A percentile compares a stretch with the other conserved stretches of the same genome.
These are phyloP conservation scores for Actias luna DNA, from an alignment of 2,888 invertebrate genomes.

Conservation along the genomic window DNA sequence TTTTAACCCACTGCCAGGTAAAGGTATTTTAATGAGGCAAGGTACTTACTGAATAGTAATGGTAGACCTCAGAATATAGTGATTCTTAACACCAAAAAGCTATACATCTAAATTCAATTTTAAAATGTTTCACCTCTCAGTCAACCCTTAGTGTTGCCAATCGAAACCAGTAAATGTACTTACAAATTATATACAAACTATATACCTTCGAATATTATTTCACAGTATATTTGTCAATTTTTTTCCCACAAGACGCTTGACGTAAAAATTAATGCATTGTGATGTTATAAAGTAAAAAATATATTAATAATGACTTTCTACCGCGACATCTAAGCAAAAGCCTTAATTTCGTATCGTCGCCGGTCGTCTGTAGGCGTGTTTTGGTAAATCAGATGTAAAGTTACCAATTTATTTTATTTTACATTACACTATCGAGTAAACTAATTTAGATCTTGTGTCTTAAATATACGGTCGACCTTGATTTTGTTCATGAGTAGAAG, in stretches of 20 bases:
- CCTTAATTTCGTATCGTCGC: constrained; percentile 49
- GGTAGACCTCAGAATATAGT: too few species aligned
- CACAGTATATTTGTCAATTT: neutral
- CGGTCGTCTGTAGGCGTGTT: constrained; percentile 47
- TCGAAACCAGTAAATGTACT: too few species aligned
- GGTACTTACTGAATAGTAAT: too few species aligned
- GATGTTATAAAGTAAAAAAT: constrained; percentile 24
- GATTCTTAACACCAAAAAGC: too few species aligned
- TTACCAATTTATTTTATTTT: constrained; percentile 29
- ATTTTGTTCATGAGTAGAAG: neutral
- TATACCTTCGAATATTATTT: neutral
- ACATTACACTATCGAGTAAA: neutral
- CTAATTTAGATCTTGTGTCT: neutral
- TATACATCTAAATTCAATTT: too few species aligned
- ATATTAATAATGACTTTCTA: constrained; percentile 55
- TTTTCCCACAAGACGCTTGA: constrained; percentile 18
- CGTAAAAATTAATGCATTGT: constrained; percentile 24
- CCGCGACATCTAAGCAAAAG: constrained; percentile 62
- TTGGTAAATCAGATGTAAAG: constrained; percentile 40
- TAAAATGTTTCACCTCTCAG: too few species aligned
- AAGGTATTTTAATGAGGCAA: too few species aligned
- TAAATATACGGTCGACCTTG: neutral
- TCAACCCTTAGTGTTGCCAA: too few species aligned
- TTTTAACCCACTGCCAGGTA: too few species aligned
- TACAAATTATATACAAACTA: too few species aligned